A percentile compares a stretch with the other conserved stretches of the same genome.
phyloP scores from a whole-genome alignment of 2,797 vertebrate species.

The Natrix natrix region DNA sequence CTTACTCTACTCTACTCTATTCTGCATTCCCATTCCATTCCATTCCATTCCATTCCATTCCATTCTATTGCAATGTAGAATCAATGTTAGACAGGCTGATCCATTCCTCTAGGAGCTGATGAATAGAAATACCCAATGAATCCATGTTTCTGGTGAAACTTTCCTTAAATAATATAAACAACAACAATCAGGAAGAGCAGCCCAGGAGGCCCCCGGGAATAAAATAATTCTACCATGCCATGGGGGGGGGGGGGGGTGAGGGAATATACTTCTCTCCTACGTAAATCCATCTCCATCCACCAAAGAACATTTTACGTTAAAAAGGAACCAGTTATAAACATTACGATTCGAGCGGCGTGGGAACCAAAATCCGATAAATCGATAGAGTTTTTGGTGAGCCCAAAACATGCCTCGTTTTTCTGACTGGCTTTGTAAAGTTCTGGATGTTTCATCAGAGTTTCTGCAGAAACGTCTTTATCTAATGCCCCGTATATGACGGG shows the following conservation, averaged over 20 bases:
- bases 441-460: slow-evolving; percentile 78
- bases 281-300: not conserved
- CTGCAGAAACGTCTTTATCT: slow-evolving; percentile 81
- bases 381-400: too few species aligned
- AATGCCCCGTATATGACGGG: slow-evolving; percentile 88
- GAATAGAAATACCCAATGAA: not conserved
- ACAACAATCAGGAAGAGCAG: not conserved
- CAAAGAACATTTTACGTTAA: not conserved
- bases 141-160: not conserved
- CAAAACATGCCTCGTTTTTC: slow-evolving; percentile 76
- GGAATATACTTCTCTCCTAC: slow-evolving; percentile 4
- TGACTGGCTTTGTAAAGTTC: slow-evolving; percentile 80
- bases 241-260: not conserved
- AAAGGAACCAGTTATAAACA: not conserved
- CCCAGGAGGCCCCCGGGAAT: not conserved
- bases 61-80: not conserved
- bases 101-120: not conserved
- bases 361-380: not conserved
- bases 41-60: too few species aligned
- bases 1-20: too few species aligned
- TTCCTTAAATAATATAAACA: not conserved
- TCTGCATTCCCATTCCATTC: not conserved
- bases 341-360: not conserved
- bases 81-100: not conserved
- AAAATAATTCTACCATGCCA: not conserved